These are phyloP conservation scores for Poeciliopsis prolifica DNA, from an alignment of 2,113 vertebrate species.

Conservation along the genomic window DNA sequence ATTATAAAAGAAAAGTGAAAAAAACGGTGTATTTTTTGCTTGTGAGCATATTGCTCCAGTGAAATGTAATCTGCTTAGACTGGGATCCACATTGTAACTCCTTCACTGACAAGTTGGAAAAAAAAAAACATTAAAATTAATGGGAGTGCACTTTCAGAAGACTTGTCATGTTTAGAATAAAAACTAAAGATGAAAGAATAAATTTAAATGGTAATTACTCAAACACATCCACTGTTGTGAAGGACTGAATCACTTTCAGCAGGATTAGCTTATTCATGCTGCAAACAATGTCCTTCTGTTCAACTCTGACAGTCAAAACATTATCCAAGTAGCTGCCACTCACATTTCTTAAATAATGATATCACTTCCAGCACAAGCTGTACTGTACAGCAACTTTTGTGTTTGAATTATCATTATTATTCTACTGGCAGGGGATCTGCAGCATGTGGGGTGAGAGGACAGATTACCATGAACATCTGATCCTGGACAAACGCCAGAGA, in stretches of 20 bases:
- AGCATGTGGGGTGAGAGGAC: conserved; percentile 41
- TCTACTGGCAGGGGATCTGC: conserved; percentile 26
- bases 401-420: conserved; percentile 56
- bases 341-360: neutral
- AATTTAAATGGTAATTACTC: conserved; percentile 3
- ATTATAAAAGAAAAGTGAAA: no score
- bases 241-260: neutral
- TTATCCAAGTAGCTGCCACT: neutral
- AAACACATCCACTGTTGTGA: neutral
- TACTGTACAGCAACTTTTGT: conserved; percentile 26
- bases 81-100: neutral
- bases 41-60: no score
- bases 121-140: neutral
- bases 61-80: neutral
- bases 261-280: no score
- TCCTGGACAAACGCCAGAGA: conserved; percentile 40
- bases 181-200: neutral
- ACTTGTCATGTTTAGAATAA: neutral
- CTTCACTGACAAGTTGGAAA: neutral
- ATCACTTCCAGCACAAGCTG: conserved; percentile 20
- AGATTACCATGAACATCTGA: conserved; percentile 55
- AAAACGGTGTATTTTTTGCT: no score
- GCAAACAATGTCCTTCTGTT: no score
- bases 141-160: neutral
- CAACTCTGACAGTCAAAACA: conserved; percentile 5